Evolutionary conservation across 2,797 vertebrate genomes (phyloP).

Genomic region (Paratrypauchen microcephalus): DNA sequence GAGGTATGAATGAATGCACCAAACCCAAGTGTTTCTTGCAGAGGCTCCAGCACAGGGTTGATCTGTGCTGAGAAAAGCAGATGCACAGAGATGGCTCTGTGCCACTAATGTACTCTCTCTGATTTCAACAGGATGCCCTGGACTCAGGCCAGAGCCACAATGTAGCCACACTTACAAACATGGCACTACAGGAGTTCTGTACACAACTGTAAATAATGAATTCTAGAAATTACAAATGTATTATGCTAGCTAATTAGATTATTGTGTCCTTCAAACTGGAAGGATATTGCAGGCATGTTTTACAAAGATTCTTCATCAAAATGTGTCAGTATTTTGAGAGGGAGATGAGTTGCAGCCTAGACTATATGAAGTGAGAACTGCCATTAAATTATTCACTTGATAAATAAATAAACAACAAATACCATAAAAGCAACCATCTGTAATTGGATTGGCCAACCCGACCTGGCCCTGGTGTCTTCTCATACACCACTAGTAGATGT

Average conservation of each 20-base stretch:
- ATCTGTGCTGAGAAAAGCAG: conserved; percentile 48
- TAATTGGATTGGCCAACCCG: too few relatives aligned
- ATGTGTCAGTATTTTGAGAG: background rate
- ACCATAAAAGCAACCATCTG: too few relatives aligned
- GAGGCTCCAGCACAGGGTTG: conserved; percentile 43
- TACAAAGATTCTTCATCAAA: background rate
- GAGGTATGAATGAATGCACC: conserved; percentile 21
- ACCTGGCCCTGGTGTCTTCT: too few relatives aligned
- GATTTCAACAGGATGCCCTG: conserved; percentile 50
- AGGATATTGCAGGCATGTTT: background rate
- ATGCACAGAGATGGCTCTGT: conserved; percentile 34
- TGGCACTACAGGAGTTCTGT: conserved; percentile 15
- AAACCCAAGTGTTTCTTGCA: conserved; percentile 41
- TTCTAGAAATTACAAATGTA: background rate
- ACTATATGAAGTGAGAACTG: too few relatives aligned
- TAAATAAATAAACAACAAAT: too few relatives aligned
- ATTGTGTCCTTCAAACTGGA: background rate
- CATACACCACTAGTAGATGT: too few relatives aligned
- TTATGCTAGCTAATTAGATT: background rate
- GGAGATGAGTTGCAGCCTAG: too few relatives aligned
- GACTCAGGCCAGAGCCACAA: conserved; percentile 41
- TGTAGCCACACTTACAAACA: conserved; percentile 37
- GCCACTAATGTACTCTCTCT: conserved; percentile 65
- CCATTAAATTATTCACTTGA: too few relatives aligned
- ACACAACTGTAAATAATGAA: conserved; percentile 5